Conservation (phyloP, 1,140 invertebrate genomes). For the Sitodiplosis mosellana region DNA sequence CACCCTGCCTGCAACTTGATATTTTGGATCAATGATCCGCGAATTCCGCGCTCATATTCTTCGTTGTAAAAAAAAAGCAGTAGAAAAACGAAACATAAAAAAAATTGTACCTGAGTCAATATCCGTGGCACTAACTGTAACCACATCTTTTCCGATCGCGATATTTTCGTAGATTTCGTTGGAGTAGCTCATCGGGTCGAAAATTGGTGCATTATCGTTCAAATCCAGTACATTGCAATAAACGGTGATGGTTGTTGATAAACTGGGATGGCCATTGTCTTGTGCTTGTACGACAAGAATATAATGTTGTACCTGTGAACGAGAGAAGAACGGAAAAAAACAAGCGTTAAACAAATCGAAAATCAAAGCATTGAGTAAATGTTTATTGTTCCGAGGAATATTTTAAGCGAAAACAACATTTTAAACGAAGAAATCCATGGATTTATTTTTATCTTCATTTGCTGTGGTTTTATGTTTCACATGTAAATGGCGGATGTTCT, state of each 20-base stretch:
- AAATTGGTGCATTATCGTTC: conserved; percentile 87
- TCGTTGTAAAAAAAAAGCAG: too few species aligned
- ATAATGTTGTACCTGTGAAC: conserved; percentile 75
- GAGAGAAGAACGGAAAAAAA: conserved; percentile 8
- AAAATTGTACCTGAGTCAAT: conserved; percentile 56
- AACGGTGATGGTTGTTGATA: conserved; percentile 80
- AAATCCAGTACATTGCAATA: conserved; percentile 88
- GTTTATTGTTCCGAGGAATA: too few species aligned
- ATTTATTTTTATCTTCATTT: not conserved
- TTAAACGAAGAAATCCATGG: not conserved
- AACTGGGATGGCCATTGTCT: conserved; percentile 66
- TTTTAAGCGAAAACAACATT: too few species aligned
- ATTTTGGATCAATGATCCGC: too few species aligned
- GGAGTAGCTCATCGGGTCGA: conserved; percentile 75
- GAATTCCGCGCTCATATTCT: too few species aligned
- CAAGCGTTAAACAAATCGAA: not conserved
- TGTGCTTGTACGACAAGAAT: conserved; percentile 82
- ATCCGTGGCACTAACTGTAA: conserved; percentile 75
- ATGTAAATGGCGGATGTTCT: not conserved
- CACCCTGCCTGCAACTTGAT: too few species aligned
- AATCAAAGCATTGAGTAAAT: too few species aligned
- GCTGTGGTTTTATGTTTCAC: not conserved
- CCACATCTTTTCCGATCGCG: conserved; percentile 54
- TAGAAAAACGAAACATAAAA: not conserved
- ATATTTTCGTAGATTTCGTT: conserved; percentile 77